These are phyloP conservation scores for Macrotus californicus DNA, from an alignment of 2,113 vertebrate genomes.

Conservation along the genomic window DNA sequence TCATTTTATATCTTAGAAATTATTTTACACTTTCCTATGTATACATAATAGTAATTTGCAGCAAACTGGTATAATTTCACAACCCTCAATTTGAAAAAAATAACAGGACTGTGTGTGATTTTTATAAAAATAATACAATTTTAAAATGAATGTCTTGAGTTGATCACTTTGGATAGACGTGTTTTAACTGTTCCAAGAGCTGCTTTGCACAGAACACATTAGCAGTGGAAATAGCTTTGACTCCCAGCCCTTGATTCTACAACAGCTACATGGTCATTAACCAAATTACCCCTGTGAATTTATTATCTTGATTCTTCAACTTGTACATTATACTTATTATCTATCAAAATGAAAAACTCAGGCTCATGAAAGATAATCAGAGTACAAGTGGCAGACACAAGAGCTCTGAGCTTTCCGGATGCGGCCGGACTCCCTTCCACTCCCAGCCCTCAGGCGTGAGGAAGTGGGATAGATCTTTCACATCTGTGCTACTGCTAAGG, in stretches of 20 bases:
- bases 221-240: conserved; percentile 68
- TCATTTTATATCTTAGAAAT: conserved; percentile 39
- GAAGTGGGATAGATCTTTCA: neutral
- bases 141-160: conserved; percentile 64
- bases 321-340: conserved; percentile 75
- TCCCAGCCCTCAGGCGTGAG: rapidly evolving
- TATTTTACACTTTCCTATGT: conserved; percentile 45
- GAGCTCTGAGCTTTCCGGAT: conserved; percentile 54
- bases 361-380: conserved; percentile 72
- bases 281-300: conserved; percentile 76
- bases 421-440: neutral
- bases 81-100: conserved; percentile 59
- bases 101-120: conserved; percentile 16
- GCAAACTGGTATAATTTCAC: conserved; percentile 65
- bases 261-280: conserved; percentile 77
- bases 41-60: conserved; percentile 24
- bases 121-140: conserved; percentile 64
- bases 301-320: conserved; percentile 77
- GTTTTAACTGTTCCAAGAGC: conserved; percentile 76
- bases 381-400: conserved; percentile 53
- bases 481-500: neutral
- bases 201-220: conserved; percentile 69
- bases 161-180: conserved; percentile 48
- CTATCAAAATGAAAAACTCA: conserved; percentile 71
- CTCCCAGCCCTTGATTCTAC: conserved; percentile 60